A percentile compares a stretch with the other conserved stretches of the same genome.
Conservation (phyloP, 1,140 invertebrate genomes). For the Cydia fagiglandana region DNA sequence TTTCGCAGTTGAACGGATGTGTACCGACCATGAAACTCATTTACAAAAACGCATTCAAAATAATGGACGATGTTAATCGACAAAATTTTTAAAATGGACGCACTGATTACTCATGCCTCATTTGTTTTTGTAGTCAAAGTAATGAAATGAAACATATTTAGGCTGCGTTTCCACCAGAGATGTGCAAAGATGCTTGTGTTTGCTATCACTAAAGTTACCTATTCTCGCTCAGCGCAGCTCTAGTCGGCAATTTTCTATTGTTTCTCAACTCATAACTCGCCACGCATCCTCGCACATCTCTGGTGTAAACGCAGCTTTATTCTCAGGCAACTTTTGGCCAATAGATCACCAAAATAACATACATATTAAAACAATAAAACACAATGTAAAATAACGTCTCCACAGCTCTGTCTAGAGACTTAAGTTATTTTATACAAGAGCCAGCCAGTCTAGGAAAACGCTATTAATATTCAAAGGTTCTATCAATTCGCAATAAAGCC, state of each 20-base stretch:
- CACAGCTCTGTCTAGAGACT: not conserved
- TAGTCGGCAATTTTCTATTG: too few relatives aligned
- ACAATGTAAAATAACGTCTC: constrained; percentile 1
- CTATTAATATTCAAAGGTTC: constrained; percentile 30
- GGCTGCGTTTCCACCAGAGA: too few relatives aligned
- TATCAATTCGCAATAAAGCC: constrained; percentile 15
- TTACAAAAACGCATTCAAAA: not conserved
- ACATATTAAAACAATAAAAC: too few relatives aligned
- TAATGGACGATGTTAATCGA: not conserved
- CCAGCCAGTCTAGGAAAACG: constrained; percentile 28
- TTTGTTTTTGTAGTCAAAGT: not conserved
- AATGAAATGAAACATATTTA: too few relatives aligned
- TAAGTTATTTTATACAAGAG: constrained; percentile 24
- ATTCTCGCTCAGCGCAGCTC: too few relatives aligned
- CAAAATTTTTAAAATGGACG: not conserved
- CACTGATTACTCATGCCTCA: not conserved
- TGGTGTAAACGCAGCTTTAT: too few relatives aligned
- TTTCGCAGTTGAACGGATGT: constrained; percentile 19
- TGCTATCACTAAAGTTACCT: too few relatives aligned
- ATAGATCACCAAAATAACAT: too few relatives aligned
- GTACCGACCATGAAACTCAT: constrained; percentile 8
- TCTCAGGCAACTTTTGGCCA: too few relatives aligned
- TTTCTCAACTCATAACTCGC: too few relatives aligned
- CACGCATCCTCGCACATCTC: too few relatives aligned
- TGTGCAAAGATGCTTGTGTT: not conserved